Base-by-base conservation (phyloP, 2,797 vertebrate genomes). In the Catamblyrhynchus diadema region DNA sequence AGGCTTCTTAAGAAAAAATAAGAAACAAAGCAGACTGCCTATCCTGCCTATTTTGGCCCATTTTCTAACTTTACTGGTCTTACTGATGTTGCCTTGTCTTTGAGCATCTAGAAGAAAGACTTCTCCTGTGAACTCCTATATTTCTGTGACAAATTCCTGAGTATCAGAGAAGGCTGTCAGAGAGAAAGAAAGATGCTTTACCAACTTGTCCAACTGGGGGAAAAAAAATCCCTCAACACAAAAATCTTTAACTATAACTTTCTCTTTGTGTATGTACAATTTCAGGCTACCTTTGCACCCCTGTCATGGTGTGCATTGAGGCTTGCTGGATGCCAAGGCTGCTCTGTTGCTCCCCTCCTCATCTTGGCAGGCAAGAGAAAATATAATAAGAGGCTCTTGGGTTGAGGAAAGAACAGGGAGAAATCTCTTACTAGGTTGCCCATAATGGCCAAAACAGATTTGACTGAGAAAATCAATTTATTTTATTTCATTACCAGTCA, bases 221-320 rank as follows among this genome's bases (percentile, higher is more conserved):
- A 2, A 2, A 5, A 28, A 27, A 59, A 20, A 16, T 0, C 2
- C 3, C 22, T 35, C 4, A 61, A 27, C 6, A 39, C 17, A 81
- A 22, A 61, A 71, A 35, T 32, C 3, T 47, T 39, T 51, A 18
- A 2, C 20, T 81, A 7, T 54, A 25, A 33, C 64, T 84, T 81
- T 81, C 7, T 14, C 20, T 66, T 91, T 67, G 21, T 5, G 0
- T 35, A 33, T 35, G 7, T 45, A 21, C 24, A 66, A 12, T 14
- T 60, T 84, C 60, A 54, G 39, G 27, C 53, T 67, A 14, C 45
- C 16, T 70, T 77, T 90, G 37, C 25, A 71, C 12, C 65, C 30
- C 22, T 90, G 12, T 16, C 16, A 9, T 35, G 7, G 48, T 1
- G 0, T 54, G 23, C 17, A 12, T 7, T 50, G 35, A 7, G 14